Conservation (phyloP, 37 sponge, comb jelly and placozoan genomes). For the Axinella damicornis region DNA sequence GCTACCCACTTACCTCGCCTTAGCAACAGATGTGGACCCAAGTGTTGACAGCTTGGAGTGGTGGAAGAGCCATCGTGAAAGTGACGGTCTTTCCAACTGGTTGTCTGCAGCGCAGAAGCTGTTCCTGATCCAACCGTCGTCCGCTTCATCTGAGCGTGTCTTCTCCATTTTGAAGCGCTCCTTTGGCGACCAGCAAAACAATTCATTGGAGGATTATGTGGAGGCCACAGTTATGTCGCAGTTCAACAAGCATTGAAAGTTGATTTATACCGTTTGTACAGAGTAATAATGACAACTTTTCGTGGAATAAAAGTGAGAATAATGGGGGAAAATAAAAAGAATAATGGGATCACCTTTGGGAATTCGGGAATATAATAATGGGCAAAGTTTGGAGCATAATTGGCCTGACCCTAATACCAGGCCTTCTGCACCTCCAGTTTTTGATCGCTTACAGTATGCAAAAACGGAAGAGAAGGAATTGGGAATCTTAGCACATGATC, state of each 20-base stretch:
- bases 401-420: too few species aligned
- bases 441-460: too few species aligned
- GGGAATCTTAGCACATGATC: too few species aligned
- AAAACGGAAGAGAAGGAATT: too few species aligned
- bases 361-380: too few species aligned
- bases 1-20: not conserved
- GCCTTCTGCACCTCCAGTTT: too few species aligned
- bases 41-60: not conserved
- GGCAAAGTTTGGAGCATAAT: too few species aligned
- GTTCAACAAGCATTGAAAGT: not conserved
- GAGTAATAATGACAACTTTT: too few species aligned
- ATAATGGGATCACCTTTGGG: too few species aligned
- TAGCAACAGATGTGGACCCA: constrained; percentile 4
- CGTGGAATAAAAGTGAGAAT: too few species aligned
- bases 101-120: not conserved
- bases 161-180: not conserved
- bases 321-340: too few species aligned
- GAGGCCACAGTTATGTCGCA: not conserved
- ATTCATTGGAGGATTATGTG: not conserved
- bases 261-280: too few species aligned
- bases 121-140: not conserved
- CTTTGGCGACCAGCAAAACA: constrained; percentile 6
- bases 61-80: constrained; percentile 15
- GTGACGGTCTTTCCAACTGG: not conserved
- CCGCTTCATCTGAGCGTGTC: not conserved